Percentiles rank a stretch among this genome's conserved stretches.
Conservation (phyloP, 2,797 vertebrate genomes). For the Hydrocynus forskahlii region DNA sequence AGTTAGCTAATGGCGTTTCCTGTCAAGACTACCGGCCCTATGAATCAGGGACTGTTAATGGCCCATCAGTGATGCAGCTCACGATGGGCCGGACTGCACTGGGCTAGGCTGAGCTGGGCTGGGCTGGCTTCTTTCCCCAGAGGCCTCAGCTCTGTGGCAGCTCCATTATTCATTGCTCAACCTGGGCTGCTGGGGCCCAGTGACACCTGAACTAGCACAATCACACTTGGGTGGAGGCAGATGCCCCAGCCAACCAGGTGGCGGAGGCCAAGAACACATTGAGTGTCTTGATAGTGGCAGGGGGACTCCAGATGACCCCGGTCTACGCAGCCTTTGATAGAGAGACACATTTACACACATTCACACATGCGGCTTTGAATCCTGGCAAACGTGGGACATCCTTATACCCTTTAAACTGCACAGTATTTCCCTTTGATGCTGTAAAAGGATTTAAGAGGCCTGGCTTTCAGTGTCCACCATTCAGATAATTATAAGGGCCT, state of each 20-base stretch:
- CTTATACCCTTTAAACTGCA: conserved; percentile 14
- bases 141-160: conserved; percentile 71
- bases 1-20: conserved; percentile 65
- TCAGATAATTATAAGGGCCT: neutral
- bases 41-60: conserved; percentile 82
- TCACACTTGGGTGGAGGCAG: conserved; percentile 70
- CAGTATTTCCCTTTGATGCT: conserved; percentile 21
- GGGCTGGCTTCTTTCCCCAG: conserved; percentile 69
- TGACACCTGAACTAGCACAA: conserved; percentile 79
- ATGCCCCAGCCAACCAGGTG: conserved; percentile 19
- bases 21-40: conserved; percentile 64
- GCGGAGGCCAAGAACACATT: conserved; percentile 21
- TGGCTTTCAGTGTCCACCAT: neutral
- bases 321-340: conserved; percentile 23
- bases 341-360: neutral
- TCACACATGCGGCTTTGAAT: neutral
- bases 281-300: conserved; percentile 22
- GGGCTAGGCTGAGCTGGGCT: conserved; percentile 66
- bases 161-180: conserved; percentile 84
- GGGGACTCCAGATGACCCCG: conserved; percentile 6
- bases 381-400: conserved; percentile 42
- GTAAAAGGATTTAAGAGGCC: neutral
- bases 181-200: conserved; percentile 77
- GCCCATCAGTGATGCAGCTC: conserved; percentile 82
- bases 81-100: conserved; percentile 66